Evolutionary conservation across 2,113 vertebrate species (phyloP), one percentile per base, ranked within the genome.

Genomic region (Pluvianellus socialis): DNA sequence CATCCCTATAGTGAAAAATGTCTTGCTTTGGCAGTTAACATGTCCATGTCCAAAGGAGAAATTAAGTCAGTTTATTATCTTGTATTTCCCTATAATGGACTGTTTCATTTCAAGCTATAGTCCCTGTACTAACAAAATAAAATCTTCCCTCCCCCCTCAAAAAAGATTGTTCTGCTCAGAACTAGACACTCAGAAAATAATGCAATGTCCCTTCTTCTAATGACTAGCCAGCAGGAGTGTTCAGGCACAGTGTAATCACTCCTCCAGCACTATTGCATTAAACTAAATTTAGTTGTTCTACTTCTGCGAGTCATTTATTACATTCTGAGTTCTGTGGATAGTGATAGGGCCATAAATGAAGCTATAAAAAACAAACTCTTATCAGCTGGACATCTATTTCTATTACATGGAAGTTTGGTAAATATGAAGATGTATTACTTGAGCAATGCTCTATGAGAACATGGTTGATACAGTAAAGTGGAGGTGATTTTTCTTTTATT

Each of bases 251-350:
- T 13, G 14, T 59, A 88, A 93, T 93, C 79, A 74, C 82, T 93
- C 82, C 79, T 90, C 82, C 75, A 90, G 70, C 67, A 71, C 83
- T 74, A 80, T 24, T 92, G 65, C 82, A 86, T 88, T 95, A 91
- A 95, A 88, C 47, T 94, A 45, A 94, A 95, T 93, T 95, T 71
- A 96, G 65, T 53, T 94, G 56, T 74, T 88, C 88, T 93, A 11
- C 86, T 96, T 83, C 67, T 80, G 66, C 79, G 68, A 96, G 75
- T 84, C 68, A 93, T 86, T 94, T 89, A 72, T 92, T 86, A 92
- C 59, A 88, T 84, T 90, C 63, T 0, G 5, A 88, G 65, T 84
- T 79, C 72, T 81, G 68, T 84, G 79, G 86, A 62, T 22, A 90
- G 79, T 56, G 68, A 86, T 59, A 95, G 47, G 77, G 49, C 65